Base-by-base conservation (phyloP, 2,113 vertebrate genomes). In the Onychostruthus taczanowskii region DNA sequence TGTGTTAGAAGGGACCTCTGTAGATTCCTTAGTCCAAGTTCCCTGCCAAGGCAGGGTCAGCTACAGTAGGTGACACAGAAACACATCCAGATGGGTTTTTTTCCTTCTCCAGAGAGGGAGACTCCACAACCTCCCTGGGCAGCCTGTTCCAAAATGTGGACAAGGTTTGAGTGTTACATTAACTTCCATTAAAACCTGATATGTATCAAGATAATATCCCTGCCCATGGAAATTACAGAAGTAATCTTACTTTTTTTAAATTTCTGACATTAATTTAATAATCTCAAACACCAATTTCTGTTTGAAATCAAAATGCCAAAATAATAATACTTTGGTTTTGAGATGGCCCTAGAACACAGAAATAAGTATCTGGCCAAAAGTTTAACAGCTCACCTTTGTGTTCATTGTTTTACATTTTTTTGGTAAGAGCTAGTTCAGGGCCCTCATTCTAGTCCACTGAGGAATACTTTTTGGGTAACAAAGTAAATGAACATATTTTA, bases 61-160 rank as follows among this genome's bases (percentile, higher is more conserved):
- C 39, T 26, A 39, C 13, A 67, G 37, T 5, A n/a, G 28, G 16
- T 59, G 23, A 61, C 33, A 46, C 0, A 52, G 10, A 43, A 64
- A 67, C 19, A 21, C 1, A 5, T 26, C 16, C 39, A 47, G 14
- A 30, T 41, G 24, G 6, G 2, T 26, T 52, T 52, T 52, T 24
- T 17, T 26, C 47, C 9, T 16, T 46, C 23, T 53, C 16, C 30
- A 46, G 28, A 52, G 16, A 44, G 15, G 37, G 33, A 33, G 18
- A 59, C 23, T 58, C 6, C 1, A 20, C 1, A 15, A 22, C 4
- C 1, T 61, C 9, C 30, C n/a, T 41, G n/a, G 19, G 11, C 14
- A 64, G 21, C 21, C 30, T 64, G 21, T 27, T 72, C 21, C 35
- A 72, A 78, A 44, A 85, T 55, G 11, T 37, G n/a, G 19, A 41